Base-by-base conservation (phyloP, 2,797 vertebrate genomes). In the Harpagifer antarcticus region DNA sequence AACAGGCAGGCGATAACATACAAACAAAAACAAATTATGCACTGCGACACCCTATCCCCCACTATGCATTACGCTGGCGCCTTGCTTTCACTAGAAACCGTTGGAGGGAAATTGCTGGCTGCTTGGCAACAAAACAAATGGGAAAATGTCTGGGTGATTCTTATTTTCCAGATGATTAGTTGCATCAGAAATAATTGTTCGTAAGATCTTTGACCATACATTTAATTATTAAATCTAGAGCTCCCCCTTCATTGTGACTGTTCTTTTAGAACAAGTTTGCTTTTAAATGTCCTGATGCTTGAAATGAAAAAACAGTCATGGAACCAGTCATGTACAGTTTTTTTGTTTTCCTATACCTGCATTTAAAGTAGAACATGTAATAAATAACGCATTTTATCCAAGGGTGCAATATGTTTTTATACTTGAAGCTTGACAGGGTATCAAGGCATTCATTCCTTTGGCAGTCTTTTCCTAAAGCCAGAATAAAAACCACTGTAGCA, bases 121-220 rank as follows among this genome's bases (percentile, higher is more conserved):
- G 87, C 92, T 91, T 92, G 89, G 92, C 89, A 94, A 93, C 88
- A 84, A 90, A 92, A 92, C 82, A 89, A 91, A 93, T 84, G 74
- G 82, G 82, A 92, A 87, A 87, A 59, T 78, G 84, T 89, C 83
- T 53, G 82, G 76, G 76, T 88, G 86, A 88, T 91, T 92, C 86
- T 91, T 92, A 92, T 91, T 92, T 92, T 92, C 87, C 91, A 93
- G 83, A 91, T 92, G 92, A 94, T 94, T 94, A 92, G 84, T 79
- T 88, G 74, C 83, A 87, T 91, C 90, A 90, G 81, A 91, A 91
- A 92, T 92, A 86, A 92, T 89, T 93, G 86, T 81, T 87, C 82
- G 79, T 83, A 88, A 87, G 83, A 92, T 94, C 90, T 92, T 81
- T 91, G 88, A 86, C 89, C 91, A 92, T 92, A 91, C 92, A 89